Evolutionary conservation across 2,888 invertebrate species (phyloP), one percentile per base, ranked within the genome.

Genomic region (Dastarcus helophoroides): DNA sequence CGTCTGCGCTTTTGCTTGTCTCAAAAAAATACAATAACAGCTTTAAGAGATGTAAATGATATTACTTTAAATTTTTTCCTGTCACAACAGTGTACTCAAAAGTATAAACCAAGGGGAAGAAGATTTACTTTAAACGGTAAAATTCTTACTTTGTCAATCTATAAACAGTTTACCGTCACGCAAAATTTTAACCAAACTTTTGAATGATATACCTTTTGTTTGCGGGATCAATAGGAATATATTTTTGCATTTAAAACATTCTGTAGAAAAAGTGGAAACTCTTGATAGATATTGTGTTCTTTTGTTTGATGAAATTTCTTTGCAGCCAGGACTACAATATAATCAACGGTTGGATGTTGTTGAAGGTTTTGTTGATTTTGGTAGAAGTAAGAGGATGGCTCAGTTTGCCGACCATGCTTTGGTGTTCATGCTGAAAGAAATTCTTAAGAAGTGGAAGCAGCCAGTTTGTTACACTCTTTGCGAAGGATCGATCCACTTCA

Each of bases 341-440:
- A 33, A 29, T 17, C 16, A 11, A 6, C 14, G 14, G 9, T 6
- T 10, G 15, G 16, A 29, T n/a, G 8, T 22, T 10, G 19, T 37
- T 11, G 28, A 28, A 11, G 33, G 36, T 10, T 28, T 37, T n/a
- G 31, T 19, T 6, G 24, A 37, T 26, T 10, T 3, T 6, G 35
- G 37, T n/a, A 7, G 22, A 9, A 13, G 16, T 8, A 38, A 22
- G 13, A 38, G 13, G 9, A 9, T 22, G 6, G 22, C 24, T 22
- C 22, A 30, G 14, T n/a, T n/a, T n/a, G 26, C 35, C 8, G 38
- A 39, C 16, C 37, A 39, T 24, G 39, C 31, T 3, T 22, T 32
- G 21, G 33, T 38, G n/a, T 33, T 40, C 16, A 33, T 40, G 31
- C 9, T 38, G 10, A 33, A 30, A 26, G 40, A 38, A 2, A 27